A percentile compares a stretch with the other conserved stretches of the same genome.
phyloP scores from a whole-genome alignment of 2,888 invertebrate genomes.

The Thera obeliscata region DNA sequence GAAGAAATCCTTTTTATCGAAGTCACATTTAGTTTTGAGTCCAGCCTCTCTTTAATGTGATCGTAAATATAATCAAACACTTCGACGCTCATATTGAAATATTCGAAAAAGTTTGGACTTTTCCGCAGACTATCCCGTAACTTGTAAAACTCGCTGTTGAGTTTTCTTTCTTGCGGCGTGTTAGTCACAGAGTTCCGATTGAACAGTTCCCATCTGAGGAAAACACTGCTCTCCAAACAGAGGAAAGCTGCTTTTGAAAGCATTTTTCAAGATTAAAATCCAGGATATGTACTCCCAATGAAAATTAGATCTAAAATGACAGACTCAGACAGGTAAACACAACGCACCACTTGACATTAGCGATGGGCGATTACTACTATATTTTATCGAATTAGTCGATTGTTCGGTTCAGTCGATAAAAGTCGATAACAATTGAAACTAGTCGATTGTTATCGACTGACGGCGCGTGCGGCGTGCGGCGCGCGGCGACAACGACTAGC shows the following conservation, averaged over 20 bases:
- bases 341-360: no score
- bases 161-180: slow-evolving; percentile 17
- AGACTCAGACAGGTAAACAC: no score
- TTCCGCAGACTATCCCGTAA: slow-evolving; percentile 14
- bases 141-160: slow-evolving; percentile 25
- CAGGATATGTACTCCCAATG: neutral
- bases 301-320: no score
- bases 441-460: no score
- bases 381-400: no score
- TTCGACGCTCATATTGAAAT: slow-evolving; percentile 30
- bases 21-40: slow-evolving; percentile 7
- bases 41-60: slow-evolving; percentile 24
- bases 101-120: slow-evolving; percentile 28
- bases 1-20: slow-evolving; percentile 25
- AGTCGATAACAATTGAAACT: no score
- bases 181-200: slow-evolving; percentile 19
- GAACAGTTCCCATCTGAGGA: slow-evolving; percentile 31
- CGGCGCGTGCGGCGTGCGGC: no score
- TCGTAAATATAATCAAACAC: slow-evolving; percentile 38
- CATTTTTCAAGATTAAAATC: slow-evolving; percentile 18
- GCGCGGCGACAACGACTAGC: no score
- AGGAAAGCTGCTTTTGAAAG: slow-evolving; percentile 34
- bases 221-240: slow-evolving; percentile 33
- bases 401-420: no score
- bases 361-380: no score